Conservation (phyloP, 1,140 invertebrate genomes). For the Coboldia fuscipes region DNA sequence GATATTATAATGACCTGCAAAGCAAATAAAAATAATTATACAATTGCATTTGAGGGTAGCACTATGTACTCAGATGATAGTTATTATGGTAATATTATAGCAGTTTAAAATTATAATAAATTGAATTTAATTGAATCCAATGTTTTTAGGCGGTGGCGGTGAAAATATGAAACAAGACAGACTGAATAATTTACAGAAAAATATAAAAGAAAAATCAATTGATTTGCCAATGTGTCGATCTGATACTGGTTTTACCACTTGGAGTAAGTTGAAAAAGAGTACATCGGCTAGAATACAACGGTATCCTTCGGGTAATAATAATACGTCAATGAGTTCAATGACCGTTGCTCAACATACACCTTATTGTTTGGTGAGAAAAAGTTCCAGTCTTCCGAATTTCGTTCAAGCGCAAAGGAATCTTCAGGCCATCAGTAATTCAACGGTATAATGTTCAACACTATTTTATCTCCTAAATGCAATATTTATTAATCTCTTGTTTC, state of each 20-base stretch:
- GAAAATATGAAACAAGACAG: constrained; percentile 9
- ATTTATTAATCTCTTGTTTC: constrained; percentile 33
- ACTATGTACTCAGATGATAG: constrained; percentile 70
- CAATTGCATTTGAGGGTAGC: constrained; percentile 81
- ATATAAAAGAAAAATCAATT: constrained; percentile 19
- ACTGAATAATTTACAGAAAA: constrained; percentile 12
- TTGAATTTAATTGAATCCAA: background rate
- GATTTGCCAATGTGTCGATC: constrained; percentile 56
- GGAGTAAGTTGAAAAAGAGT: constrained; percentile 56
- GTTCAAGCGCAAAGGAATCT: constrained; percentile 12
- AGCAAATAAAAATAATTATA: constrained; percentile 85
- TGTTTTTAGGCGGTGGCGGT: too few relatives aligned
- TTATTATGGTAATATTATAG: constrained; percentile 35
- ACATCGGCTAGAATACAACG: constrained; percentile 16
- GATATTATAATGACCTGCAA: constrained; percentile 76
- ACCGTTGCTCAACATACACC: constrained; percentile 13
- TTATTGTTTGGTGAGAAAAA: constrained; percentile 28
- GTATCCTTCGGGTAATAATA: constrained; percentile 61
- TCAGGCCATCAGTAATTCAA: constrained; percentile 30
- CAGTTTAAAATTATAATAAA: background rate
- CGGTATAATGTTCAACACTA: constrained; percentile 40
- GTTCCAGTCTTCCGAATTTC: constrained; percentile 50
- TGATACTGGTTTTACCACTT: constrained; percentile 60
- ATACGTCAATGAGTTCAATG: constrained; percentile 23
- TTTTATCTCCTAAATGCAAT: too few relatives aligned